Base-by-base conservation (phyloP, 2,797 vertebrate species). In the Enteromius argenteus region DNA sequence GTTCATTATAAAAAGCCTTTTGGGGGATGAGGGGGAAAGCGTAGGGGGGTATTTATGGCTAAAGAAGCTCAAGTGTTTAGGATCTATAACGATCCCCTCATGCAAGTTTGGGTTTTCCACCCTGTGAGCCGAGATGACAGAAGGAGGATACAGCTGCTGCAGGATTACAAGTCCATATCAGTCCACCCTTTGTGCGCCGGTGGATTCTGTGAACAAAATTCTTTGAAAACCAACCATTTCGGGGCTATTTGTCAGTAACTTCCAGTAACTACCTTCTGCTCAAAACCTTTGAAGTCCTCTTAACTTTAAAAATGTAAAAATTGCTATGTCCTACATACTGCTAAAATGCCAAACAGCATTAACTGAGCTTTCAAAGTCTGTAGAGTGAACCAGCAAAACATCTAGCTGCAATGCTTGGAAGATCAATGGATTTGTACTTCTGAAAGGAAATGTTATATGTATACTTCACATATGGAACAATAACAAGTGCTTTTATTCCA, bases 1-100 rank as follows among this genome's bases (percentile, higher is more conserved):
- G 85, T 88, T 91, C 85, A 90, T 89, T 87, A 88, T 87, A 89
- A 89, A 84, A 84, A 79, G 78, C 67, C 79, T 74, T 84, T 89
- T 86, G 80, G 46, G 68, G 67, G 49, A 64, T 75, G 30, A 46
- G 60, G 6, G 79, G 4, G 39, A 15, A 30, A 64, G 44, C 27
- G n/a, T 42, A 56, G 53, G 44, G 51, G 69, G 58, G 72, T 79
- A 79, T 89, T 86, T 87, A 87, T 83, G 42, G 76, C 60, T 80
- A 86, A 84, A 88, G 84, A 84, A 87, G 71, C 83, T 81, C 58
- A 71, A 79, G 83, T 67, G 79, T 86, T 86, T 69, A 80, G 68
- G 85, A 88, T 80, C 83, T 86, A 74, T 84, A 81, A 85, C 32
- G 84, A 87, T 88, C 60, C 84, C 79, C 81, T 89, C 86, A 88